Percentiles rank a stretch among this genome's conserved stretches.
These are phyloP conservation scores for Epinephelus coioides DNA, from an alignment of 2,797 vertebrate species.

Conservation along the genomic window DNA sequence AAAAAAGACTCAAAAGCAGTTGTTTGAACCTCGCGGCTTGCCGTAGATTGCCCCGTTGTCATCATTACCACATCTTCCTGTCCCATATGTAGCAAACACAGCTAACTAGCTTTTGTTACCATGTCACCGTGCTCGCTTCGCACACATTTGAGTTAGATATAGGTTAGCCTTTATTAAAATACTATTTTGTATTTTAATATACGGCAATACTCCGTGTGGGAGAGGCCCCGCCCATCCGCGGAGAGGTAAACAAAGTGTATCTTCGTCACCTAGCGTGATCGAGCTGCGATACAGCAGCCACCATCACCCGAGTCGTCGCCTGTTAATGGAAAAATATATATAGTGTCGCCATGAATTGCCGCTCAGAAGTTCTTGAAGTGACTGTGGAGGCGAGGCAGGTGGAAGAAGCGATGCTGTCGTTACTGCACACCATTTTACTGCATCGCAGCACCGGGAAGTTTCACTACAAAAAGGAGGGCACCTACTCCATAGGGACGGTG, in stretches of 20 bases:
- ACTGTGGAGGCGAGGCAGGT: conserved; percentile 97
- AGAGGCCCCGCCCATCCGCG: conserved; percentile 22
- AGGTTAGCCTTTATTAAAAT: fast-evolving
- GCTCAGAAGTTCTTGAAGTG: conserved; percentile 96
- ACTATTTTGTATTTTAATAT: neutral
- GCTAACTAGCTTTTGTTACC: neutral
- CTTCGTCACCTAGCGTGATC: conserved; percentile 27
- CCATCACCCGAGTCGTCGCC: neutral
- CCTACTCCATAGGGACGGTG: conserved; percentile 97
- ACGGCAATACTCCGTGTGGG: neutral
- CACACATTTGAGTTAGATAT: fast-evolving
- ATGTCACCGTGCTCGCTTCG: neutral
- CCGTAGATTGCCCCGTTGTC: conserved; percentile 58
- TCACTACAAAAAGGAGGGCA: conserved; percentile 99
- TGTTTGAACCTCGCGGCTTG: conserved; percentile 42
- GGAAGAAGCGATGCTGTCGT: conserved; percentile 94
- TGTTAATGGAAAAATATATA: conserved; percentile 50
- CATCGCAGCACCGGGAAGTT: conserved; percentile 98
- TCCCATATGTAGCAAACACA: conserved; percentile 37
- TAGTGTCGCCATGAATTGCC: conserved; percentile 92
- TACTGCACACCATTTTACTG: conserved; percentile 95
- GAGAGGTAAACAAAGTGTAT: conserved; percentile 70
- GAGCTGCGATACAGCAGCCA: conserved; percentile 24
- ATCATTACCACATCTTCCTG: conserved; percentile 18
- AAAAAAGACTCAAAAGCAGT: neutral